These are phyloP conservation scores for Chionoecetes opilio DNA, from an alignment of 1,140 invertebrate species.

Conservation along the genomic window DNA sequence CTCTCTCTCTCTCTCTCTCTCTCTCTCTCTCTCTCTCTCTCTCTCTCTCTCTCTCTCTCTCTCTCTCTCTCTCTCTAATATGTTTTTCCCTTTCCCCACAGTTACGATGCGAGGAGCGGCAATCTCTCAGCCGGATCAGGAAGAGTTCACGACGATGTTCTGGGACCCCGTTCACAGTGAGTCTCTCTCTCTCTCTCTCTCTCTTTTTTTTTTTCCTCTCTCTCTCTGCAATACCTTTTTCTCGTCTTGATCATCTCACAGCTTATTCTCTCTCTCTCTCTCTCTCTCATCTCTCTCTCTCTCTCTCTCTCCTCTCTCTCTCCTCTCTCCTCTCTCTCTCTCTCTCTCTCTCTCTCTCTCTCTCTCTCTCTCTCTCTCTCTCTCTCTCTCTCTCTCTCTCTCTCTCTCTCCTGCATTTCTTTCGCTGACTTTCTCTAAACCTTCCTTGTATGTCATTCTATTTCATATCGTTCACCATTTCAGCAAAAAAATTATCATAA, in stretches of 20 bases:
- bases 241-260: not conserved
- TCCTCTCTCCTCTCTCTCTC: no score
- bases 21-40: not conserved
- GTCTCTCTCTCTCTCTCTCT: not conserved
- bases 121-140: slow-evolving; percentile 51
- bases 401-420: no score
- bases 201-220: not conserved
- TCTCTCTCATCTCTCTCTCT: not conserved
- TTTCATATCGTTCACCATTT: no score
- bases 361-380: no score
- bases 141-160: slow-evolving; percentile 42
- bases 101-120: slow-evolving; percentile 58
- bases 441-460: no score
- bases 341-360: no score
- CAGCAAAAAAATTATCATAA: no score
- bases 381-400: no score
- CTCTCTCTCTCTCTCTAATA: not conserved
- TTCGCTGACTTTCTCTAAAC: no score
- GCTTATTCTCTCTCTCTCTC: not conserved
- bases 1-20: slow-evolving; percentile 18
- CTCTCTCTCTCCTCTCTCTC: not conserved
- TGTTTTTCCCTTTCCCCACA: not conserved
- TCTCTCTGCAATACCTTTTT: not conserved
- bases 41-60: not conserved
- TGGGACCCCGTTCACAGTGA: slow-evolving; percentile 58